Evolutionary conservation across 2,888 invertebrate species (phyloP), one percentile per base, ranked within the genome.

Genomic region (Drosophila differens): DNA sequence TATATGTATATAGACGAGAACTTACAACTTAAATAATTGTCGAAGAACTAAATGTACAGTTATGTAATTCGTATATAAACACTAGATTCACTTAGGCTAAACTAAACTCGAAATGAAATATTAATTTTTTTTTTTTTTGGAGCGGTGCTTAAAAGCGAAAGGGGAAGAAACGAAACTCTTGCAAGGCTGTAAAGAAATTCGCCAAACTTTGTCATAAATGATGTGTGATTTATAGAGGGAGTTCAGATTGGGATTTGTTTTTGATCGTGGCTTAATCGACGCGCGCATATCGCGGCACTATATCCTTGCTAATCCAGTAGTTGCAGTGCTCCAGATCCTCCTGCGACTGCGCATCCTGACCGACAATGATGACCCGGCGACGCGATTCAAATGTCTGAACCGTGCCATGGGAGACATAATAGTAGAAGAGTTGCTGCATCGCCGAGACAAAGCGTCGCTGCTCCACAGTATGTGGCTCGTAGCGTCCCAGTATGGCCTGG

Each of bases 351-450:
- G 95, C 94, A 91, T 97, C 97, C 91, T 97, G 97, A 0, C 95
- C 96, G 2, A 97, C 95, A 32, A 96, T 94, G 47, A 97, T 93
- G 22, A 97, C 94, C 74, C 94, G 94, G 25, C 92, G 90, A 14
- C 94, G 94, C 39, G 94, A 93, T 66, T 95, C 95, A 10, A 95
- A 94, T n/a, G 95, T 95, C 16, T 95, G 94, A 66, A 97, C 94
- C 77, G 94, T 95, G n/a, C 97, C 97, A 80, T 96, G 95, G 94
- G 96, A 95, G 2, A 97, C 97, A 87, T 95, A 98, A 85, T 96
- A 95, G 93, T 97, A 97, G 93, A 98, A 98, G 37, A 97, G 93
- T 77, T 96, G 95, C 90, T 97, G 97, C 94, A 97, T 96, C 16
- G 97, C 96, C 0, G 96, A 95, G 81, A 96, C 95, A 91, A 95